Evolutionary conservation across 2,888 invertebrate genomes (phyloP).

Genomic region (Limnephilus auricula): DNA sequence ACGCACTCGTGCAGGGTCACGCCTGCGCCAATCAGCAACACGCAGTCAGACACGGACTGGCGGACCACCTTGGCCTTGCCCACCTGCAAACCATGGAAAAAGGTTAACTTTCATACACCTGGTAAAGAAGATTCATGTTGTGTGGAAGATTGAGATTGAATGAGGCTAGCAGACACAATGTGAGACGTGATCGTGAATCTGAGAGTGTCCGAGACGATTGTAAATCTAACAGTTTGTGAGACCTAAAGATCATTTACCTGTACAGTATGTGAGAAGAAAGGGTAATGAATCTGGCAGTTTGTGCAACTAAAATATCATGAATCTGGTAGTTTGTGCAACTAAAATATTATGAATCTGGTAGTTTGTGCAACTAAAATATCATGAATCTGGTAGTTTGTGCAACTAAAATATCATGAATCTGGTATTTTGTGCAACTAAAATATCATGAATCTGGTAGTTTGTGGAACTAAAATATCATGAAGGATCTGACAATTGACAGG

Average conservation of each 20-base stretch:
- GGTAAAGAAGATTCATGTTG: conserved; percentile 45
- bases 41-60: conserved; percentile 86
- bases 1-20: conserved; percentile 95
- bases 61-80: conserved; percentile 90
- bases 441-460: neutral
- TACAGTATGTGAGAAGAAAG: too few species aligned
- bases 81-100: conserved; percentile 71
- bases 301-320: too few species aligned
- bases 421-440: neutral
- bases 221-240: too few species aligned
- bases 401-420: too few species aligned
- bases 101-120: conserved; percentile 42
- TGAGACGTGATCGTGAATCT: neutral
- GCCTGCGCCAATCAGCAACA: conserved; percentile 94
- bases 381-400: too few species aligned
- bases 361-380: too few species aligned
- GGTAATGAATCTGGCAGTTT: too few species aligned
- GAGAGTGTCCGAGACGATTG: neutral
- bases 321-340: too few species aligned
- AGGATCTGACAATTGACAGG: too few species aligned
- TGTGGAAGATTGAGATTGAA: neutral
- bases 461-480: neutral
- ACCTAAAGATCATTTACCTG: too few species aligned
- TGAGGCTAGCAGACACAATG: neutral
- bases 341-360: too few species aligned